Evolutionary conservation across 2,888 invertebrate species (phyloP).

Genomic region (Mantis religiosa): DNA sequence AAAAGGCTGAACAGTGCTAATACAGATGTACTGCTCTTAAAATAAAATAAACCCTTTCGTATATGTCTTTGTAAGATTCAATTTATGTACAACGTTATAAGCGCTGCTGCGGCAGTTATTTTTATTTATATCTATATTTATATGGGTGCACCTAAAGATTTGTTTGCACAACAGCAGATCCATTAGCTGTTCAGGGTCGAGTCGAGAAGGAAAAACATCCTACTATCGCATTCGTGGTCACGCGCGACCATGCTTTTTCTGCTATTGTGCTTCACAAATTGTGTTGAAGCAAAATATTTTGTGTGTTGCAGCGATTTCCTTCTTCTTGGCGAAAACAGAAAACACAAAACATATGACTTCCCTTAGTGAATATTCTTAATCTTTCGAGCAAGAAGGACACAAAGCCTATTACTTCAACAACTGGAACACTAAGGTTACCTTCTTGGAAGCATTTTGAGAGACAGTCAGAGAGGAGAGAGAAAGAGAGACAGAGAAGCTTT

Average conservation of each 20-base stretch:
- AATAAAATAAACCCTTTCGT: not conserved
- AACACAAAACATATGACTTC: not conserved
- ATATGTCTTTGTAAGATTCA: not conserved
- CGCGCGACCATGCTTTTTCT: not conserved
- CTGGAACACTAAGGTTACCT: not conserved
- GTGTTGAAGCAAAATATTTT: not conserved
- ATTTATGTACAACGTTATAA: not conserved
- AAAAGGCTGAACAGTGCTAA: not conserved
- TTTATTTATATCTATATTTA: not conserved
- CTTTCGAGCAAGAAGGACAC: not conserved
- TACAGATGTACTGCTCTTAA: not conserved
- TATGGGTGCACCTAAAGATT: not conserved
- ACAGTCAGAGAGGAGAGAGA: too few species aligned
- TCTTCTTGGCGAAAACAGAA: not conserved
- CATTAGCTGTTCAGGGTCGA: not conserved
- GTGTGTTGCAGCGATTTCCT: not conserved
- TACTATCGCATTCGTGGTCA: not conserved
- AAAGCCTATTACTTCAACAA: not conserved
- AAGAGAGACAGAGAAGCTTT: too few species aligned
- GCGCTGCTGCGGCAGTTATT: not conserved
- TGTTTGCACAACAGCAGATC: not conserved
- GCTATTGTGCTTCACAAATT: not conserved
- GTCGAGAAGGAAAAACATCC: not conserved
- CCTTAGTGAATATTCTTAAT: not conserved
- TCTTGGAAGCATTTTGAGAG: too few species aligned